A percentile compares a stretch with the other conserved stretches of the same genome.
phyloP scores from a whole-genome alignment of 2,888 invertebrate species.

The Agriopis marginaria region DNA sequence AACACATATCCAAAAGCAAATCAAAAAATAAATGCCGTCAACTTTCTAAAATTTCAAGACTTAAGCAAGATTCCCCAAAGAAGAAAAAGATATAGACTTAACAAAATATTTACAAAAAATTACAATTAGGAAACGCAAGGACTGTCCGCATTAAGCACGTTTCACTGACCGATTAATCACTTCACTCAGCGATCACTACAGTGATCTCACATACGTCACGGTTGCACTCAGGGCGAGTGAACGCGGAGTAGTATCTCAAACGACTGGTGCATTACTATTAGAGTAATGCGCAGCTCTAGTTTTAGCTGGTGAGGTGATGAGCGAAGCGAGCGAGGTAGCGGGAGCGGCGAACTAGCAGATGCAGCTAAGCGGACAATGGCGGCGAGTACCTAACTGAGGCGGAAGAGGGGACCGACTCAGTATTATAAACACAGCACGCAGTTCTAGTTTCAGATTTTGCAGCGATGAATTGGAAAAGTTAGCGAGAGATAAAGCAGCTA shows the following conservation, averaged over 20 bases:
- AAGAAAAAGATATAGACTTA: neutral
- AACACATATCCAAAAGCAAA: too few relatives aligned
- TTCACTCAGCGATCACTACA: slow-evolving; percentile 36
- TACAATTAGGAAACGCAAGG: slow-evolving; percentile 1
- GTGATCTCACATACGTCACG: slow-evolving; percentile 56
- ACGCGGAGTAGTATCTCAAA: slow-evolving; percentile 75
- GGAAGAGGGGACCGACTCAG: too few relatives aligned
- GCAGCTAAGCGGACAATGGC: too few relatives aligned
- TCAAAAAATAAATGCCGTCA: too few relatives aligned
- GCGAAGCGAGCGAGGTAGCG: slow-evolving; percentile 58
- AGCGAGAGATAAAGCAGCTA: too few relatives aligned
- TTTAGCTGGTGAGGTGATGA: slow-evolving; percentile 53
- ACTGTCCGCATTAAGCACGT: slow-evolving; percentile 20
- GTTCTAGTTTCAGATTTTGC: too few relatives aligned
- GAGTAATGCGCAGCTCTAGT: slow-evolving; percentile 64
- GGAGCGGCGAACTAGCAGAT: slow-evolving; percentile 31
- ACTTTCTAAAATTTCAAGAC: too few relatives aligned
- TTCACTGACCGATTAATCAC: slow-evolving; percentile 27
- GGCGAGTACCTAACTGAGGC: too few relatives aligned
- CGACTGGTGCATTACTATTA: slow-evolving; percentile 73
- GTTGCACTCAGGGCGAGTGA: slow-evolving; percentile 73
- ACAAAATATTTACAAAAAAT: slow-evolving; percentile 15
- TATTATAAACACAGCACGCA: too few relatives aligned
- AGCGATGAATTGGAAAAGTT: too few relatives aligned
- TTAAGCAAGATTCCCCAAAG: too few relatives aligned